Conservation (phyloP, 2,113 vertebrate species). For the Emydura subglobosa region DNA sequence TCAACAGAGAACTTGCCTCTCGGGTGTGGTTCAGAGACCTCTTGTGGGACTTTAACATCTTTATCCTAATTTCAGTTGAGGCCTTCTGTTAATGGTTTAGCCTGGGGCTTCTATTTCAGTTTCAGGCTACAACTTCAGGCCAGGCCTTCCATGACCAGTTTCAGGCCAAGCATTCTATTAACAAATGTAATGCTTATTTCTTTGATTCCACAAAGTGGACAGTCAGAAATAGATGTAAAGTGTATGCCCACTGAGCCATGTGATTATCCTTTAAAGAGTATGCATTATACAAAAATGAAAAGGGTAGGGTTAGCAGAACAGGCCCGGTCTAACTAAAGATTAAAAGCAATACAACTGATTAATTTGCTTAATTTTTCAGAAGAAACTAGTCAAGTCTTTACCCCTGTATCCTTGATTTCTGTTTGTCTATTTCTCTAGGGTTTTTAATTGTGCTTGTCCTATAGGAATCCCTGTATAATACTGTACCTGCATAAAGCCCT, state of each 20-base stretch:
- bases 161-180: too few relatives aligned
- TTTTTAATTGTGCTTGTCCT: neutral
- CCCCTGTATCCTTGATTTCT: neutral
- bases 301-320: neutral
- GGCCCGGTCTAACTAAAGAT: slow-evolving; percentile 49
- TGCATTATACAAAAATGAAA: slow-evolving; percentile 20
- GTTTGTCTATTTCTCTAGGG: neutral
- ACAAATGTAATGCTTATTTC: too few relatives aligned
- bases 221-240: slow-evolving; percentile 16
- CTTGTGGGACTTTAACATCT: too few relatives aligned
- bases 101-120: too few relatives aligned
- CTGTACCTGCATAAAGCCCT: neutral
- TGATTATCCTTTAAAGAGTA: slow-evolving; percentile 39
- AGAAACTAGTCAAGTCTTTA: neutral
- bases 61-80: too few relatives aligned
- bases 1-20: too few relatives aligned
- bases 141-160: too few relatives aligned
- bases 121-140: too few relatives aligned
- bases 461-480: neutral
- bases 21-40: too few relatives aligned
- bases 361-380: neutral
- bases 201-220: neutral
- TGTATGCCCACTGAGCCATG: slow-evolving; percentile 17
- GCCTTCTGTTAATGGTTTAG: too few relatives aligned
- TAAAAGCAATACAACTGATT: neutral